Conservation (phyloP, 2,113 vertebrate species). For the Dissostichus mawsoni region DNA sequence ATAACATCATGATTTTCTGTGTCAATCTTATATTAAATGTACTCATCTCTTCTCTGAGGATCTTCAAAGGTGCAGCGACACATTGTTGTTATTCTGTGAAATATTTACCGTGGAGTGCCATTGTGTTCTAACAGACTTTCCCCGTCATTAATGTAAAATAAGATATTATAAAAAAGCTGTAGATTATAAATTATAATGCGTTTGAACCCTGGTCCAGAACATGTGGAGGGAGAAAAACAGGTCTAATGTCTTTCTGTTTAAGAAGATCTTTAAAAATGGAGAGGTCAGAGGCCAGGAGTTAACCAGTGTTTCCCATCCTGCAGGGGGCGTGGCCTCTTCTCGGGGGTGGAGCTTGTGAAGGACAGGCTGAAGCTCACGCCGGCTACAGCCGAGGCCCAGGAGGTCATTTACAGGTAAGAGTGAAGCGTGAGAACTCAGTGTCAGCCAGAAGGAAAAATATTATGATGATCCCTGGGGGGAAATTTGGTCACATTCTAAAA, state of each 20-base stretch:
- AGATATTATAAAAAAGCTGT: not conserved
- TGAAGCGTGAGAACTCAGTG: not conserved
- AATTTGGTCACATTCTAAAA: no score
- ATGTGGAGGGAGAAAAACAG: not conserved
- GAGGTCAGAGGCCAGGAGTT: not conserved
- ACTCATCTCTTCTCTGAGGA: no score
- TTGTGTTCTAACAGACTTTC: not conserved
- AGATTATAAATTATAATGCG: not conserved
- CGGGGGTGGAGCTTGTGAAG: slow-evolving; percentile 94
- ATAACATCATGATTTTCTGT: no score
- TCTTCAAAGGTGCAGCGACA: no score
- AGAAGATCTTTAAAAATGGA: not conserved
- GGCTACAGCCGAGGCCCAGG: slow-evolving; percentile 94
- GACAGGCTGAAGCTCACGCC: slow-evolving; percentile 88
- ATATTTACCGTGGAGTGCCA: not conserved
- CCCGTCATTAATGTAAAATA: not conserved
- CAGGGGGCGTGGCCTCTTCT: slow-evolving; percentile 93
- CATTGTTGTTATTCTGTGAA: no score
- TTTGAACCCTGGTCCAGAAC: not conserved
- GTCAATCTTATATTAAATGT: no score
- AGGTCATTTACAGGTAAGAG: slow-evolving; percentile 91
- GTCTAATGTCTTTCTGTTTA: not conserved
- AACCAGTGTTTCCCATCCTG: slow-evolving; percentile 22
- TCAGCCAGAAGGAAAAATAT: no score
- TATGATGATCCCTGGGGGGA: no score